These are phyloP conservation scores for Antigone vipio DNA, from an alignment of 2,113 vertebrate genomes.

Conservation along the genomic window DNA sequence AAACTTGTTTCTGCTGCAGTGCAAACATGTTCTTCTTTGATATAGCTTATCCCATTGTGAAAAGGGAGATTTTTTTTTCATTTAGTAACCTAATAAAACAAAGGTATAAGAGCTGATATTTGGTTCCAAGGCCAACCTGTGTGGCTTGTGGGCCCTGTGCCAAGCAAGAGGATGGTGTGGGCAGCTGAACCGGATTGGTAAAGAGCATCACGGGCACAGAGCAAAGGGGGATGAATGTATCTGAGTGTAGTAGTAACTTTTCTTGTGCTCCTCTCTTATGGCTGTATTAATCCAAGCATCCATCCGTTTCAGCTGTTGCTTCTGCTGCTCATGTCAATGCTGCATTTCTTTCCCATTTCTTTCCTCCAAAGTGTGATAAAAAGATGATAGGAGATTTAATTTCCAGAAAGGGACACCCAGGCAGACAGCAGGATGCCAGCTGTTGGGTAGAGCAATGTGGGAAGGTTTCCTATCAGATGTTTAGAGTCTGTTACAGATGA, in stretches of 20 bases:
- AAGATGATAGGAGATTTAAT: constrained; percentile 13
- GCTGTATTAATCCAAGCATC: background rate
- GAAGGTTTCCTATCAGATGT: constrained; percentile 32
- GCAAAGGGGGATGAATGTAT: background rate
- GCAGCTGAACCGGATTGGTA: background rate
- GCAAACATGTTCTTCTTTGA: background rate
- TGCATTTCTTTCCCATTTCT: background rate
- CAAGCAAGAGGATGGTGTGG: background rate
- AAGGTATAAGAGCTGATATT: background rate
- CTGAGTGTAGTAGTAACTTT: background rate
- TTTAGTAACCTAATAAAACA: background rate
- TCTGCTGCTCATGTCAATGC: background rate
- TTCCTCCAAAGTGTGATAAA: background rate
- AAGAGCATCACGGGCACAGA: background rate
- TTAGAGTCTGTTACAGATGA: background rate
- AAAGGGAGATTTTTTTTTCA: background rate
- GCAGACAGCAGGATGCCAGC: background rate
- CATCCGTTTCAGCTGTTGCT: background rate
- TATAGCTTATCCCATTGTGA: background rate
- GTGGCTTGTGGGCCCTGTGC: background rate
- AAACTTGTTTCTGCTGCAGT: background rate
- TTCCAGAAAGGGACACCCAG: constrained; percentile 16
- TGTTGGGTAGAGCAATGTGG: too few species aligned
- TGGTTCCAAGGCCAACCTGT: background rate
- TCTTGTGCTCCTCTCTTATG: background rate